Percentiles rank a stretch among this genome's conserved stretches.
phyloP scores from a whole-genome alignment of 2,113 vertebrate genomes.

The Athene cunicularia region DNA sequence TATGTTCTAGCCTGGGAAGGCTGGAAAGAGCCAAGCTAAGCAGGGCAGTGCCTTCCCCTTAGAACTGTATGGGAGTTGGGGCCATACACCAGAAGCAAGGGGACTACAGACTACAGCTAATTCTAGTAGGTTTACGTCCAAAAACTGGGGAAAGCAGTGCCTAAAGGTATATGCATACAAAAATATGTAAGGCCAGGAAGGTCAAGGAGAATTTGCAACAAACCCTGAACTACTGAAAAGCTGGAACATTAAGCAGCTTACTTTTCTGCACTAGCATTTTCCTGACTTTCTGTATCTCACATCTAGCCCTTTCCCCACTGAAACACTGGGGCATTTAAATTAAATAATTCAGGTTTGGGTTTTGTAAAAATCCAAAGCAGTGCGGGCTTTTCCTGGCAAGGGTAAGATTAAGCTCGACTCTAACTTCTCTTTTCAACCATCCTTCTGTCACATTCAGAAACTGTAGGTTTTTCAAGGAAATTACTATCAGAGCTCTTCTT shows the following conservation, averaged over 20 bases:
- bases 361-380: not conserved
- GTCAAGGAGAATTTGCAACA: not conserved
- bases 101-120: not conserved
- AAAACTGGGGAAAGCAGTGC: not conserved
- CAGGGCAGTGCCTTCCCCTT: not conserved
- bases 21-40: not conserved
- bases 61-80: not conserved
- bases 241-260: not conserved
- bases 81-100: accelerated
- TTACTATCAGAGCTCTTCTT: not conserved
- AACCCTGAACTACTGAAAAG: not conserved
- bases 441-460: not conserved
- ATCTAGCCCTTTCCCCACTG: not conserved
- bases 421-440: not conserved
- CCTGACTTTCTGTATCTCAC: not conserved
- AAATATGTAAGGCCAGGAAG: accelerated
- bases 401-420: not conserved
- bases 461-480: not conserved
- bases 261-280: not conserved
- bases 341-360: not conserved
- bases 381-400: too few species aligned
- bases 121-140: not conserved
- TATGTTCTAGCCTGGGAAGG: not conserved
- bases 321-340: not conserved
- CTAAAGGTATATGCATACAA: not conserved